Base-by-base conservation (phyloP, 2,888 invertebrate species). In the Esperia sulphurella region DNA sequence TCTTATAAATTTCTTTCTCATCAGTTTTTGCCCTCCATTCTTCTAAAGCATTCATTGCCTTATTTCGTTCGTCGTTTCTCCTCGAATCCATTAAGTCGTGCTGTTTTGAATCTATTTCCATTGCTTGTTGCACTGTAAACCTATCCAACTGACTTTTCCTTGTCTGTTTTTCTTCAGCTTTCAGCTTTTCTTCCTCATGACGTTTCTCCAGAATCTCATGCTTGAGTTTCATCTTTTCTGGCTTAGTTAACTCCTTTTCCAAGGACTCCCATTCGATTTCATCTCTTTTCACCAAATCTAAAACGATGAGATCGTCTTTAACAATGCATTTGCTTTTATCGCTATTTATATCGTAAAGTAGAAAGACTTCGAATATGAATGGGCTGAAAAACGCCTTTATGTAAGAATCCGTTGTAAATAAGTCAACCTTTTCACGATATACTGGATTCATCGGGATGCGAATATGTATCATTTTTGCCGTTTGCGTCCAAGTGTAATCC, bases 401-500 rank as follows among this genome's bases (percentile, higher is more conserved):
- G 70, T 95, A 96, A 54, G 91, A 90, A 51, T 92, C 91, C 0
- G 93, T 90, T 0, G 93, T 92, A 59, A 95, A 92, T 40, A 96
- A 74, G 71, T 95, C 94, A 0, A 94, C 91, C 71, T 93, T 93
- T 48, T 91, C 92, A 29, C 90, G 84, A 58, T 87, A 90, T 0
- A 91, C 89, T 6, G 92, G 92, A 64, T 91, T 92, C 44, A 95
- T 68, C 5, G 94, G 93, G 29, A 95, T 91, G 56, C 90, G 90
- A 48, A 96, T 90, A 51, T 92, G 90, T 8, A 96, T 65, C 35
- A 78, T 79, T 37, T 86, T 85, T 10, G 87, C 80, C 1, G 93
- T 93, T 86, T 96, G 95, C 37, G 92, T 92, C 96, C 96, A 96
- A 35, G 90, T 91, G 66, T 90, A 94, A 83, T 95, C 93, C 83